These are phyloP conservation scores for Glaucopsyche alexis DNA, from an alignment of 2,888 invertebrate genomes.

Conservation along the genomic window DNA sequence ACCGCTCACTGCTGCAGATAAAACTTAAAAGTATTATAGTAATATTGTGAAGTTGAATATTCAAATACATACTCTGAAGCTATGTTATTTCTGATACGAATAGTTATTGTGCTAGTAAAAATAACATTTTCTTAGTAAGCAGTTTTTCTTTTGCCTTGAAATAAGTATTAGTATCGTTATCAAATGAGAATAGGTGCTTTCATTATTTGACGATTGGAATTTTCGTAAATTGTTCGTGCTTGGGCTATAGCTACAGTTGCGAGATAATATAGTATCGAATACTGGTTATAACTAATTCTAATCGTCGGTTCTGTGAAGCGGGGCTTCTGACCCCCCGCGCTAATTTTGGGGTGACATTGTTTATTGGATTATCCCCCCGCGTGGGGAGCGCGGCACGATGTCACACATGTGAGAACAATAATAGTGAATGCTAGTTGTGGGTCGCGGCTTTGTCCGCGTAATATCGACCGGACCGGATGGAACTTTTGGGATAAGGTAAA, in stretches of 20 bases:
- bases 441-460: too few species aligned
- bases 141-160: too few species aligned
- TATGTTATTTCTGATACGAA: too few species aligned
- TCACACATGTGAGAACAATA: not conserved
- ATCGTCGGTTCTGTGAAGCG: not conserved
- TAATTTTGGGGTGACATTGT: slow-evolving; percentile 3
- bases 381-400: not conserved
- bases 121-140: too few species aligned
- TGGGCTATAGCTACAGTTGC: too few species aligned
- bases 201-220: not conserved
- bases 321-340: not conserved
- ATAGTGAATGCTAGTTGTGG: not conserved
- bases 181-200: too few species aligned
- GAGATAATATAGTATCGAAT: not conserved
- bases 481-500: too few species aligned
- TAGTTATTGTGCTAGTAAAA: too few species aligned
- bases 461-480: not conserved
- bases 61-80: too few species aligned
- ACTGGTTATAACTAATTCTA: not conserved
- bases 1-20: not conserved
- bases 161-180: too few species aligned
- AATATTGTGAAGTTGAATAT: not conserved
- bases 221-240: too few species aligned
- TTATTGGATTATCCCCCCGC: not conserved
- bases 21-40: not conserved